phyloP scores from a whole-genome alignment of 2,113 vertebrate species.

The Brachionichthys hirsutus region DNA sequence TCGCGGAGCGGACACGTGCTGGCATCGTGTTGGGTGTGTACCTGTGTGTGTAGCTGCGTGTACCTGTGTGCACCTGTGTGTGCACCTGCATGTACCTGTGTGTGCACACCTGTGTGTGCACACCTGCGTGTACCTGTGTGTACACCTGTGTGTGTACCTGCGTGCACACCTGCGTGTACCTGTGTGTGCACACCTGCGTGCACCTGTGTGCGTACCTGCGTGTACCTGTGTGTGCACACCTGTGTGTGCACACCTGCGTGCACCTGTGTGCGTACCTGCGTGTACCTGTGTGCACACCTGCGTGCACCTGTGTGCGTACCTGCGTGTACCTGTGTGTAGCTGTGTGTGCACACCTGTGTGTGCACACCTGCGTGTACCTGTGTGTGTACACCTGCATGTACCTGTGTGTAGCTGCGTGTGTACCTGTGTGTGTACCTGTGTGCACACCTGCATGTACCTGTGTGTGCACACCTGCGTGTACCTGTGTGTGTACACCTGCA shows the following conservation, averaged over 20 bases:
- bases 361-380: background rate
- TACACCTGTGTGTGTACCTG: background rate
- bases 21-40: no score
- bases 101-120: no score
- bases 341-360: conserved; percentile 1
- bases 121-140: background rate
- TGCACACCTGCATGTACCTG: background rate
- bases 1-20: no score
- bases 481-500: background rate
- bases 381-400: background rate
- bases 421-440: conserved; percentile 3
- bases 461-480: background rate
- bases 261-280: background rate
- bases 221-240: no score
- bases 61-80: no score
- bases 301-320: background rate
- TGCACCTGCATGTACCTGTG: no score
- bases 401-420: background rate
- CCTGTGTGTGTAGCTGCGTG: no score
- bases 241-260: background rate
- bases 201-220: conserved; percentile 8
- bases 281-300: background rate
- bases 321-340: background rate
- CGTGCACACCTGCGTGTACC: background rate
- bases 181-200: conserved; percentile 11